These are phyloP conservation scores for Ephialtes manifestator DNA, from an alignment of 2,888 invertebrate genomes.

Conservation along the genomic window DNA sequence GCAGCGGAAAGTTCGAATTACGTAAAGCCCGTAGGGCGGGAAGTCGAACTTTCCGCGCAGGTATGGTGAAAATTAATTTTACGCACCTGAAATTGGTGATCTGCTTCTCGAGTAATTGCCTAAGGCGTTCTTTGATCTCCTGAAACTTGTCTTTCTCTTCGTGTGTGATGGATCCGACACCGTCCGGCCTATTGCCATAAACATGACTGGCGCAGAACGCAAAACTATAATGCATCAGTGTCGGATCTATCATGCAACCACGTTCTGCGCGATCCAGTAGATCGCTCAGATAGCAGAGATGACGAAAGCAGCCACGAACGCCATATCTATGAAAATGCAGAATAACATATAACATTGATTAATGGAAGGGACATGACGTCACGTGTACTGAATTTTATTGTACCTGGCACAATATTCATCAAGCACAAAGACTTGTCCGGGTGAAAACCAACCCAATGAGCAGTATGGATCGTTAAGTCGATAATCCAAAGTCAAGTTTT, in stretches of 20 bases:
- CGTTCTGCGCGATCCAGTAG: constrained; percentile 98
- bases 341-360: not conserved
- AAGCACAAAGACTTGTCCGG: constrained; percentile 99
- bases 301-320: constrained; percentile 98
- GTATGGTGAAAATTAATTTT: not conserved
- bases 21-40: no score
- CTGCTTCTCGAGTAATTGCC: constrained; percentile 97
- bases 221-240: constrained; percentile 99
- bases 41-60: no score
- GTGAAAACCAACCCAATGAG: constrained; percentile 99
- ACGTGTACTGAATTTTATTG: not conserved
- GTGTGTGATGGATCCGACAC: constrained; percentile 99
- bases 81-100: constrained; percentile 98
- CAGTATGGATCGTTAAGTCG: constrained; percentile 99
- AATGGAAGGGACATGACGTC: not conserved
- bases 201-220: constrained; percentile 99
- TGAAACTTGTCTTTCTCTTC: constrained; percentile 99
- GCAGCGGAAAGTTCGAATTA: no score
- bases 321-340: constrained; percentile 90
- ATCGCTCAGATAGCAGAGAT: constrained; percentile 98
- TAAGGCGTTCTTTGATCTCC: constrained; percentile 97
- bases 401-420: constrained; percentile 98
- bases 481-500: constrained; percentile 97
- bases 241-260: constrained; percentile 98
- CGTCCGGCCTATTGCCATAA: constrained; percentile 99